These are phyloP conservation scores for Neosilurus hyrtlii DNA, from an alignment of 2,797 vertebrate species.

Conservation along the genomic window DNA sequence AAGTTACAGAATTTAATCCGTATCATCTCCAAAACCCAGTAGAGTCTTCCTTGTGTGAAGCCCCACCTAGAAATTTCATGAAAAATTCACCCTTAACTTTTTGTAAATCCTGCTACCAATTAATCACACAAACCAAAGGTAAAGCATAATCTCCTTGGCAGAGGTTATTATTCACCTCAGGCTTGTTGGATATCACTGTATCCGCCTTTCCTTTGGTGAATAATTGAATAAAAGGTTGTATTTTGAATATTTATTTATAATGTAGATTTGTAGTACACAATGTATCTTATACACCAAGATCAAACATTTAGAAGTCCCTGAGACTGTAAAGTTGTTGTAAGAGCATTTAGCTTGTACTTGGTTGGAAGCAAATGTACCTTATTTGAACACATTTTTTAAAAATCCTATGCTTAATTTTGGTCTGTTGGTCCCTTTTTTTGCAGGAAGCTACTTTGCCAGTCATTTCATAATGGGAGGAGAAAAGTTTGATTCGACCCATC, in stretches of 20 bases:
- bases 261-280: background rate
- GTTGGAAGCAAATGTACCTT: background rate
- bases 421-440: constrained; percentile 5
- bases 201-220: no score
- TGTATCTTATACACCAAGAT: background rate
- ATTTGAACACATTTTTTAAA: background rate
- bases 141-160: no score
- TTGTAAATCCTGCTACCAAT: no score
- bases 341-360: no score
- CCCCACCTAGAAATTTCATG: no score
- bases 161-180: no score
- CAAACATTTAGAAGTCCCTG: background rate
- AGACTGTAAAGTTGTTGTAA: background rate
- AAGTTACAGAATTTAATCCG: no score
- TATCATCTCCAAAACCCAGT: no score
- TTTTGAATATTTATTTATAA: constrained; percentile 6
- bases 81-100: no score
- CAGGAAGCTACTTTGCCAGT: constrained; percentile 96
- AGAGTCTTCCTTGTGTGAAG: no score
- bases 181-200: no score
- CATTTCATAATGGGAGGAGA: constrained; percentile 99
- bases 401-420: background rate
- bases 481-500: constrained; percentile 96
- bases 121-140: no score
- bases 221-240: background rate